phyloP scores from a whole-genome alignment of 2,888 invertebrate genomes.

The Nymphalis c-album region DNA sequence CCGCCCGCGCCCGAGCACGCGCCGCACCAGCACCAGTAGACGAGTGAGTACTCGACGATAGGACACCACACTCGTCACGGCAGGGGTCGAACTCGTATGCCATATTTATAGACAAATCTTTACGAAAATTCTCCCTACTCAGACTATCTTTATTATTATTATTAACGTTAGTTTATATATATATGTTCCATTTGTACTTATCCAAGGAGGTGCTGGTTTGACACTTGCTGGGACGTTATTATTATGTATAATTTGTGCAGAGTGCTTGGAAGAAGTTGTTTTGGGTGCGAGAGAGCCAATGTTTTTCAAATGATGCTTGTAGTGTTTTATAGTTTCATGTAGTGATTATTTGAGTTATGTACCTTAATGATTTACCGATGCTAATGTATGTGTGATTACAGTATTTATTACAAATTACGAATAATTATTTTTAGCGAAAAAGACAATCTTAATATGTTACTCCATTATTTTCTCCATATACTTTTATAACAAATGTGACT shows the following conservation, averaged over 20 bases:
- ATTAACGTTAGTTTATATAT: too few species aligned
- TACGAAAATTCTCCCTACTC: too few species aligned
- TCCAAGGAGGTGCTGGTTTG: too few species aligned
- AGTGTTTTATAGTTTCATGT: slow-evolving; percentile 5
- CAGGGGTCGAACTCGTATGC: not conserved
- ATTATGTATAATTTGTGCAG: not conserved
- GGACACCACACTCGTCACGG: too few species aligned
- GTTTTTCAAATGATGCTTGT: slow-evolving; percentile 3
- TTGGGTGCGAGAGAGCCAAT: slow-evolving; percentile 7
- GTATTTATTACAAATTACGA: not conserved
- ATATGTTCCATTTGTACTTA: too few species aligned
- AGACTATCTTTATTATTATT: too few species aligned
- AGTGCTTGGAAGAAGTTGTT: slow-evolving; percentile 2
- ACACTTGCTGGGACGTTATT: not conserved
- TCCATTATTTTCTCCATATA: too few species aligned
- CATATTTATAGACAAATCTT: too few species aligned
- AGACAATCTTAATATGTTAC: too few species aligned
- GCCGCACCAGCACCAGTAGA: slow-evolving; percentile 63
- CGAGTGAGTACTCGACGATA: slow-evolving; percentile 41
- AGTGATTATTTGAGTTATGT: slow-evolving; percentile 3
- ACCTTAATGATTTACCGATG: not conserved
- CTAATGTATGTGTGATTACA: not conserved
- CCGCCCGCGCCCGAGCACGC: slow-evolving; percentile 46
- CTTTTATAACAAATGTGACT: too few species aligned
- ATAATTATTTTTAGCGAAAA: not conserved